Evolutionary conservation across 2,113 vertebrate genomes (phyloP).

Genomic region (Gallinago jamesoni): DNA sequence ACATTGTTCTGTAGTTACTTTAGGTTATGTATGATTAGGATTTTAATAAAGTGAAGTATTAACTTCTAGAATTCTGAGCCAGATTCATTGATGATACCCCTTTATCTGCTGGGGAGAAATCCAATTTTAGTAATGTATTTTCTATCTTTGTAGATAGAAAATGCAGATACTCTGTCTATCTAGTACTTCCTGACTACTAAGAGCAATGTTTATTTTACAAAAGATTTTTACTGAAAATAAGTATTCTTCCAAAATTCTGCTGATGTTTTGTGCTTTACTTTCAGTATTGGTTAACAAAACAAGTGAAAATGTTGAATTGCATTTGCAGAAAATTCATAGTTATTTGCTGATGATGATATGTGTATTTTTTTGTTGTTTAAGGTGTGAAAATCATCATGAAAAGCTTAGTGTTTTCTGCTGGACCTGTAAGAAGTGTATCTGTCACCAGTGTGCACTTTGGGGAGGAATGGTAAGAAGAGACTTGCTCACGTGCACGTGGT

Average conservation of each 20-base stretch:
- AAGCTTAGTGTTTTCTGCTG: conserved; percentile 99
- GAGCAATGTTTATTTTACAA: not conserved
- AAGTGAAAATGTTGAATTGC: not conserved
- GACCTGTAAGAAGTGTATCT: conserved; percentile 99
- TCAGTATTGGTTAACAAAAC: not conserved
- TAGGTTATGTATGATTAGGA: not conserved
- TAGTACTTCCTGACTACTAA: not conserved
- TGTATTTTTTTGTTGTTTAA: conserved; percentile 42
- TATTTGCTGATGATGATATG: not conserved
- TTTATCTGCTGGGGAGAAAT: not conserved
- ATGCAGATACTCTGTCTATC: too few species aligned
- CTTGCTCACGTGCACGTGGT: rapidly evolving
- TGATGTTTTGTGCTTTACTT: not conserved
- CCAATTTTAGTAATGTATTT: not conserved
- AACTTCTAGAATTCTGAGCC: not conserved
- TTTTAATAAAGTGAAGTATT: not conserved
- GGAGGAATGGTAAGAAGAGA: conserved; percentile 91
- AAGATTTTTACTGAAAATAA: not conserved
- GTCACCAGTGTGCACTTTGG: conserved; percentile 98
- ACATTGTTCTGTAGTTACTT: not conserved
- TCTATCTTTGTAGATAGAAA: not conserved
- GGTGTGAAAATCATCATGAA: conserved; percentile 98
- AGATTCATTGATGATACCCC: not conserved
- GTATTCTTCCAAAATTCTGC: not conserved
- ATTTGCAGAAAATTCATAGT: not conserved